Base-by-base conservation (phyloP, 2,888 invertebrate genomes). In the Epiblema foenella region DNA sequence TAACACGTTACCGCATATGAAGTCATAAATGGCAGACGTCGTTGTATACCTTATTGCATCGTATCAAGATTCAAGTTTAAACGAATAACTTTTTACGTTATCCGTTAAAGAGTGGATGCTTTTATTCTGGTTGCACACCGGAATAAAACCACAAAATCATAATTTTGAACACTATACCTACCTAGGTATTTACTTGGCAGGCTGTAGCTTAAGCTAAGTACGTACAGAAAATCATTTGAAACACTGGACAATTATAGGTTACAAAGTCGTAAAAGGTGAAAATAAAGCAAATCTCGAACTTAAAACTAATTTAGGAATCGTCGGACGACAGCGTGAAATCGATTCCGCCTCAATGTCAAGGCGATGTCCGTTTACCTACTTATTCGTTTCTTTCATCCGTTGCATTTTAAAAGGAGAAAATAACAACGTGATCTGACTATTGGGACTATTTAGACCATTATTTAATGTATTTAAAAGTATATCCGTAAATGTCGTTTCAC, bases 301-400 rank as follows among this genome's bases (percentile, higher is more conserved):
- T 46, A n/a, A 54, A 33, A 68, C 59, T 60, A 37, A 42, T 57
- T 37, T 69, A 69, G 24, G 58, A 57, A 64, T 69, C 64, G 69
- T 65, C 54, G 59, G 69, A 17, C 51, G 20, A 17, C 37, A 49
- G 37, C 65, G 70, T 70, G 70, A 66, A 70, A 70, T 70, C 65
- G 65, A 70, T 70, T 70, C 46, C 52, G 54, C 59, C 12, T 59
- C 69, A 70, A 66, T 66, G 70, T 70, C 70, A 70, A 65, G 70
- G 70, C 59, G 24, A 46, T 24, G 42, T 9, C 42, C 42, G 64
- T 58, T 58, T 69, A 24, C 24, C 24, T 24, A 58, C 54, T 17
- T 46, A 56, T 68, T 17, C 63, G 39, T 54, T 65, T 54, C 46
- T 70, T 66, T 70, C 42, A 59, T 52, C 52, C 29, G 52, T 58